Evolutionary conservation across 2,888 invertebrate genomes (phyloP), one percentile per base, ranked within the genome.

Genomic region (Andrena dorsata): DNA sequence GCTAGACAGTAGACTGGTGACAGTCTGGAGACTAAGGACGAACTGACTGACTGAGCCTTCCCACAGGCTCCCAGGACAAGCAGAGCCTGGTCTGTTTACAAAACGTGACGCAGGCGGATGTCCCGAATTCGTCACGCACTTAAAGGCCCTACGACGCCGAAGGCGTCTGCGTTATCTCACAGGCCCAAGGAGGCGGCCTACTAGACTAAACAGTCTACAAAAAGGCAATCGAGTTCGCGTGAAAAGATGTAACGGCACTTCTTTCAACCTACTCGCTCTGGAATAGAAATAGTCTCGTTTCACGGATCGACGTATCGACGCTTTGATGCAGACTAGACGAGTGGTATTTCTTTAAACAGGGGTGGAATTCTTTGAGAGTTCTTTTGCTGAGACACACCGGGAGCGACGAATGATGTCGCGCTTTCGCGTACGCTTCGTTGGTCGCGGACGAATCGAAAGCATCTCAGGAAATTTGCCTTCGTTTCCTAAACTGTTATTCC

Each of bases 221-320:
- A n/a, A 82, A 61, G 28, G 75, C 74, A 2, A 60, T 73, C 60
- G 68, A 8, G 35, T 35, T 35, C 10, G 2, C 64, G 41, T 64
- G 61, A 53, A 35, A 47, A 23, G 47, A 72, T 53, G 53, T 51
- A 61, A 56, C 60, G 68, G 65, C 49, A 32, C 61, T 20, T 65
- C 73, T 85, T 83, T 86, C 85, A 88, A 84, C 83, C 84, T 10
- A 10, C 61, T 47, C 30, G 26, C 61, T 23, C 16, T 35, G 65
- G 63, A 70, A 77, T 77, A 60, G 73, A 73, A 66, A 77, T 73
- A 70, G 70, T 66, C 58, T 70, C 76, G 73, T 41, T 47, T 60
- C 60, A 20, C 41, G 64, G 70, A 60, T 61, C 80, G 76, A 51
- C 23, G 58, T 58, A 53, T 26, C 51, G 41, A 41, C 16, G 49